phyloP scores from a whole-genome alignment of 2,888 invertebrate genomes.

The Chymomyza caudatula region DNA sequence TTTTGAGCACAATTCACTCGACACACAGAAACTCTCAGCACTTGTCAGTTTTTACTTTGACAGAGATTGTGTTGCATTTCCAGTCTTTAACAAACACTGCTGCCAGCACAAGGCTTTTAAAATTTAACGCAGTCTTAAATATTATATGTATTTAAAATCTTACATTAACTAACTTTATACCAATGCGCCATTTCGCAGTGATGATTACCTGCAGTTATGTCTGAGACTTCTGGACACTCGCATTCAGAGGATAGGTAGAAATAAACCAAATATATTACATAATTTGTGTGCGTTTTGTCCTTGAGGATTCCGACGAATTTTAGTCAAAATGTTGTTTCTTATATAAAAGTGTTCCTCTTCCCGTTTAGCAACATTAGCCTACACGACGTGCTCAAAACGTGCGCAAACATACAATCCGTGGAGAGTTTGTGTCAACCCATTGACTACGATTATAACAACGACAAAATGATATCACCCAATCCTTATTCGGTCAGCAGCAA shows the following conservation, averaged over 20 bases:
- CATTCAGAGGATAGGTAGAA: constrained; percentile 56
- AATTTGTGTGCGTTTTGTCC: background rate
- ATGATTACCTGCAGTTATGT: constrained; percentile 42
- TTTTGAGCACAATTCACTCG: constrained; percentile 18
- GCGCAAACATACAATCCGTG: constrained; percentile 69
- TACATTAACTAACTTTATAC: background rate
- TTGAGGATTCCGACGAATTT: too few relatives aligned
- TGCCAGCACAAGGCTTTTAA: background rate
- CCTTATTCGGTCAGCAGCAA: constrained; percentile 61
- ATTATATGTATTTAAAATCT: background rate
- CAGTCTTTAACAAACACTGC: constrained; percentile 48
- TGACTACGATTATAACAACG: constrained; percentile 68
- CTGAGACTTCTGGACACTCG: constrained; percentile 57
- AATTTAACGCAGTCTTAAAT: background rate
- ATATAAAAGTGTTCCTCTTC: background rate
- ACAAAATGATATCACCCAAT: constrained; percentile 72
- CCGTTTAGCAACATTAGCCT: constrained; percentile 44
- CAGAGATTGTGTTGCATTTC: constrained; percentile 39
- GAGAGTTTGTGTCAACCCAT: constrained; percentile 59
- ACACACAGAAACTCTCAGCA: constrained; percentile 18
- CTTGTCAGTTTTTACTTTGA: constrained; percentile 37
- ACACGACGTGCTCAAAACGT: constrained; percentile 67
- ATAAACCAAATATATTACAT: background rate
- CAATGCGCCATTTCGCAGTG: background rate
- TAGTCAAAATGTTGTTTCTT: too few relatives aligned